Percentiles rank a stretch among this genome's conserved stretches.
phyloP scores from a whole-genome alignment of 1,140 invertebrate genomes.

The Aphaenogaster rudis region DNA sequence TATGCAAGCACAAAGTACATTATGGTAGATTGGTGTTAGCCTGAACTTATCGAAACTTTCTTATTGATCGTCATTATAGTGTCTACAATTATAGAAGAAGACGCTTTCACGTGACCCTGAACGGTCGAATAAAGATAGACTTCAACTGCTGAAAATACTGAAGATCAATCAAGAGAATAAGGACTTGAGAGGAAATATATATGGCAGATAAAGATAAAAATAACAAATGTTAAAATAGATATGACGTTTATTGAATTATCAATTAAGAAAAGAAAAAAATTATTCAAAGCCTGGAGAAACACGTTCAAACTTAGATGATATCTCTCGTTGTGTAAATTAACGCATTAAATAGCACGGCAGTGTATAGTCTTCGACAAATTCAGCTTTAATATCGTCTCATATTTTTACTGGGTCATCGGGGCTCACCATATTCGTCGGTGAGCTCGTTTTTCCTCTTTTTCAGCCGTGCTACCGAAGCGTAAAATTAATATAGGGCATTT shows the following conservation, averaged over 20 bases:
- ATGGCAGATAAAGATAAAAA: neutral
- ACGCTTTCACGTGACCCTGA: neutral
- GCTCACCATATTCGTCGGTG: neutral
- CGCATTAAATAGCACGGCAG: neutral
- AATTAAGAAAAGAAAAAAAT: neutral
- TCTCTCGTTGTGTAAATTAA: neutral
- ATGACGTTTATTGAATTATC: neutral
- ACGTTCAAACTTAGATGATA: neutral
- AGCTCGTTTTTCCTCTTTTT: constrained; percentile 12
- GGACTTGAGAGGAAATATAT: neutral
- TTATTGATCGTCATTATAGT: neutral
- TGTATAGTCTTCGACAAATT: constrained; percentile 3
- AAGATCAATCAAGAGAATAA: neutral
- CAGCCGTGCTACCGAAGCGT: constrained; percentile 18
- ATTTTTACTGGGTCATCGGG: constrained; percentile 20
- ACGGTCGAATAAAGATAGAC: neutral
- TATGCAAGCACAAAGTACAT: constrained; percentile 14
- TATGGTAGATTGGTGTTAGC: neutral
- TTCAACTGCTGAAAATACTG: neutral
- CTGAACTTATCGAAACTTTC: constrained; percentile 17
- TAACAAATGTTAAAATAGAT: neutral
- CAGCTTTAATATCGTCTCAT: constrained; percentile 16
- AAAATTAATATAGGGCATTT: constrained; percentile 51
- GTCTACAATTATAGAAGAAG: neutral
- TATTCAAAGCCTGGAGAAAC: neutral